Conservation (phyloP, 2,113 vertebrate genomes). For the Oncorhynchus masou region DNA sequence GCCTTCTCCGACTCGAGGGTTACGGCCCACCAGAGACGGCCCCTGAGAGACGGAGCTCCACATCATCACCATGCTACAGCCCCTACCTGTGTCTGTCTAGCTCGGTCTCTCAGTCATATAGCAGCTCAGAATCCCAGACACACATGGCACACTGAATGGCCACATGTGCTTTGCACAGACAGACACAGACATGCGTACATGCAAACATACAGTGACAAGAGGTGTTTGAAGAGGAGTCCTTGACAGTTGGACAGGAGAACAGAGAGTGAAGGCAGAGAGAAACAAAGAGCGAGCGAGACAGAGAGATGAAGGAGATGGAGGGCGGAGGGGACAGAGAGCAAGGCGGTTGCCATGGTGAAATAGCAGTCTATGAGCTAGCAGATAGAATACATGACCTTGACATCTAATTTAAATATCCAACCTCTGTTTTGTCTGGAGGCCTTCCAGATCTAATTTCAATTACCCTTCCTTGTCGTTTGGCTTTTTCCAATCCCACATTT, state of each 20-base stretch:
- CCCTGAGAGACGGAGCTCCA: no score
- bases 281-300: not conserved
- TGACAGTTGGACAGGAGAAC: conserved; percentile 3
- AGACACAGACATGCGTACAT: not conserved
- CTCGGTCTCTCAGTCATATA: no score
- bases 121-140: not conserved
- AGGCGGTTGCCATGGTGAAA: not conserved
- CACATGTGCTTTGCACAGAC: not conserved
- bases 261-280: not conserved
- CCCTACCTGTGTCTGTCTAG: no score
- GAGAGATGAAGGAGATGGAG: not conserved
- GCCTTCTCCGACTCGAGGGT: no score
- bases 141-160: no score
- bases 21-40: no score
- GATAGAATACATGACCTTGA: not conserved
- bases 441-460: no score
- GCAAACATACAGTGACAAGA: not conserved
- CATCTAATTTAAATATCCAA: not conserved
- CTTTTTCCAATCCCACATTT: not conserved
- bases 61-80: no score
- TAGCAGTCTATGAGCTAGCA: not conserved
- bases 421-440: not conserved
- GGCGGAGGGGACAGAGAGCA: not conserved
- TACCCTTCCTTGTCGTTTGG: not conserved
- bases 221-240: not conserved